Evolutionary conservation across 2,113 vertebrate species (phyloP).

Genomic region (Bubalus kerabau): DNA sequence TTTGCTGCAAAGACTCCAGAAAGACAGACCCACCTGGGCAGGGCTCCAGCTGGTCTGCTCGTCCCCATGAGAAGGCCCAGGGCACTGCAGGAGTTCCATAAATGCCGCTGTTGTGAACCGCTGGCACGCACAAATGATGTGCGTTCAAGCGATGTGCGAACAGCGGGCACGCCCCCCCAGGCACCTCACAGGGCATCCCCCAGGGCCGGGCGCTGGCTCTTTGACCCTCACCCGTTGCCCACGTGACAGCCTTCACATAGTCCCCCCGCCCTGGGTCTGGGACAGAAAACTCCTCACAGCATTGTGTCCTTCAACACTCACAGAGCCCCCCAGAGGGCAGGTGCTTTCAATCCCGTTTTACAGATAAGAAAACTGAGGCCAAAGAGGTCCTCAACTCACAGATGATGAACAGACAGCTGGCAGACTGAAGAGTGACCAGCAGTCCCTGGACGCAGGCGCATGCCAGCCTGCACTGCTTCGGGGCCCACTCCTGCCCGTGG

Average conservation of each 20-base stretch:
- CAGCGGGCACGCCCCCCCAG: accelerated
- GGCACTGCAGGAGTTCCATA: accelerated
- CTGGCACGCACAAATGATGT: accelerated
- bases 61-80: accelerated
- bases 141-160: accelerated
- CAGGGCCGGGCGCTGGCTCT: background rate
- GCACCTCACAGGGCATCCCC: accelerated
- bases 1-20: background rate
- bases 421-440: background rate
- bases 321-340: accelerated
- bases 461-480: accelerated
- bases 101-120: accelerated
- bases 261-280: accelerated
- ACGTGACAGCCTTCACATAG: accelerated
- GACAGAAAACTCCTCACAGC: background rate
- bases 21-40: background rate
- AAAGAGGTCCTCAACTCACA: background rate
- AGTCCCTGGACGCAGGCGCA: accelerated
- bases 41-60: accelerated
- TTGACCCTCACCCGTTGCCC: accelerated
- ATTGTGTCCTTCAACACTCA: accelerated
- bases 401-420: accelerated
- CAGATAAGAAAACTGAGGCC: background rate
- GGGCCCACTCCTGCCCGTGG: background rate
- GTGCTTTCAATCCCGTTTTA: background rate